Percentiles rank a stretch among this genome's conserved stretches.
phyloP scores from a whole-genome alignment of 2,113 vertebrate genomes.

The Cercopithecus mona region DNA sequence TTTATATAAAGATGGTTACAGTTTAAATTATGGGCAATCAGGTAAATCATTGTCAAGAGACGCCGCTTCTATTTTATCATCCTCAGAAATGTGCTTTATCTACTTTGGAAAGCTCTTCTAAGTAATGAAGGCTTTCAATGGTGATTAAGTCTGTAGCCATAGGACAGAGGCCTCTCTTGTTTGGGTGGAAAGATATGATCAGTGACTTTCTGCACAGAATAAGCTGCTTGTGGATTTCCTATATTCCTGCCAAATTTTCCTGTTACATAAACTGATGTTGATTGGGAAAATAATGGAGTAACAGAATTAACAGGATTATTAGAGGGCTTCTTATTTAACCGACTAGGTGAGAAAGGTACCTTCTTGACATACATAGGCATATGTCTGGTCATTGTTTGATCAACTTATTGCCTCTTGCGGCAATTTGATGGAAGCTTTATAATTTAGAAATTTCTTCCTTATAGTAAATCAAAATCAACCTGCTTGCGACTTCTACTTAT shows the following conservation, averaged over 20 bases:
- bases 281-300: background rate
- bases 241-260: background rate
- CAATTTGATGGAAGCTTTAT: background rate
- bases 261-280: background rate
- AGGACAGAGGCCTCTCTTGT: background rate
- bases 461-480: background rate
- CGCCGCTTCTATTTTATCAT: background rate
- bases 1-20: background rate
- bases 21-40: background rate
- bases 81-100: background rate
- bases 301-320: background rate
- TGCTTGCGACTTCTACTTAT: background rate
- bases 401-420: background rate
- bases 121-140: background rate
- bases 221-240: background rate
- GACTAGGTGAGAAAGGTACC: background rate
- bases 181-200: background rate
- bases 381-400: background rate
- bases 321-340: background rate
- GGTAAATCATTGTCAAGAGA: background rate
- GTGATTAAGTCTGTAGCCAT: background rate
- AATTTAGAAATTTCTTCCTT: constrained; percentile 20
- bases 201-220: background rate
- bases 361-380: background rate
- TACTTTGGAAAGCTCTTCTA: background rate